These are phyloP conservation scores for Athene noctua DNA, from an alignment of 2,113 vertebrate genomes.

Conservation along the genomic window DNA sequence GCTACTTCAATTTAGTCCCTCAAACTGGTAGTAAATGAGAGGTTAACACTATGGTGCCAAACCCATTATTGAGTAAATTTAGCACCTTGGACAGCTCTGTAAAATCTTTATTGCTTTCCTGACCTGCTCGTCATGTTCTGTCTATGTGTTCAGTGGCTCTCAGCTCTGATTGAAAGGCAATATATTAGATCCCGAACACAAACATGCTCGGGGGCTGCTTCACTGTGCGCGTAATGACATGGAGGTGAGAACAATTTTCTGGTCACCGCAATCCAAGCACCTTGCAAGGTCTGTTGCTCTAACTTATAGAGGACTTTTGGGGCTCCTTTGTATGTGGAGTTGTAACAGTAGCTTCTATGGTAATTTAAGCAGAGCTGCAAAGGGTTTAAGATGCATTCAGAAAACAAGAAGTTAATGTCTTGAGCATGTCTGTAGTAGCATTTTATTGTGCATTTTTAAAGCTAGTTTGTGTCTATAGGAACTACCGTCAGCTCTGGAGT, in stretches of 20 bases:
- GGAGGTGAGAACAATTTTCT: conserved; percentile 97
- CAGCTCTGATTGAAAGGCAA: conserved; percentile 99
- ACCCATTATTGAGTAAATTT: conserved; percentile 99
- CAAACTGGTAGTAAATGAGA: conserved; percentile 96
- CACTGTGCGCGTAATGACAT: conserved; percentile 90
- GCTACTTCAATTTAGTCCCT: conserved; percentile 86
- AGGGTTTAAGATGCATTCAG: neutral
- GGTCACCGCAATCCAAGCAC: conserved; percentile 91
- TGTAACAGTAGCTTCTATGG: neutral
- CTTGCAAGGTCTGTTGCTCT: conserved; percentile 88
- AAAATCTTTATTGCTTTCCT: conserved; percentile 99
- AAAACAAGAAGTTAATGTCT: neutral
- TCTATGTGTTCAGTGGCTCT: conserved; percentile 88
- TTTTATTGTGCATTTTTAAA: conserved; percentile 7
- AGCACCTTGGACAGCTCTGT: conserved; percentile 98
- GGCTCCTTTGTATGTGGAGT: conserved; percentile 73
- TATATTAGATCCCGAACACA: conserved; percentile 96
- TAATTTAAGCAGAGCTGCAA: conserved; percentile 20
- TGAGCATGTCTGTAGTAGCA: neutral
- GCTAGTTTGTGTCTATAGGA: neutral
- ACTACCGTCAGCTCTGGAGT: neutral
- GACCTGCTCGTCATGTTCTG: conserved; percentile 97
- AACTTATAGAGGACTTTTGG: conserved; percentile 88
- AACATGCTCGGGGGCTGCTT: conserved; percentile 96
- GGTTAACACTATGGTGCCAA: conserved; percentile 96